Percentiles rank a stretch among this genome's conserved stretches.
Conservation (phyloP, 2,113 vertebrate species). For the Macquaria australasica region DNA sequence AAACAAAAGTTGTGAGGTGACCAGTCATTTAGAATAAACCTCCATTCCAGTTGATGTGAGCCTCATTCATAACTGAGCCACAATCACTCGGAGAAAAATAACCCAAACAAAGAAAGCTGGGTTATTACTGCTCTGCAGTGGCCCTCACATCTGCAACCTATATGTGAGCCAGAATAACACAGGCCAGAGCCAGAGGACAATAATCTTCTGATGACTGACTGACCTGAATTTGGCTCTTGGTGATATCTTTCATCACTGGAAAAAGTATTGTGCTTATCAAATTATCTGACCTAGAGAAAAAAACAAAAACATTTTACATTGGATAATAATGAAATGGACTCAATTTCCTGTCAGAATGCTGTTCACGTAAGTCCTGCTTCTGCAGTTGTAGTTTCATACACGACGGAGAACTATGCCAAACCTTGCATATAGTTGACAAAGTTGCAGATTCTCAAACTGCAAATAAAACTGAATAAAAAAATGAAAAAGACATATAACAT, state of each 20-base stretch:
- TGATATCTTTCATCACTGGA: neutral
- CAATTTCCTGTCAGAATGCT: neutral
- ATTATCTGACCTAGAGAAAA: neutral
- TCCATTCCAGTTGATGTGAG: neutral
- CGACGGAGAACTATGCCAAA: neutral
- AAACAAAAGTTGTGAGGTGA: neutral
- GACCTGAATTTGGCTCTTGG: neutral
- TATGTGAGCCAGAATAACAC: neutral
- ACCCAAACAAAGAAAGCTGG: neutral
- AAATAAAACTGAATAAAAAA: neutral
- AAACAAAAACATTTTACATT: neutral
- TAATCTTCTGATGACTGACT: neutral
- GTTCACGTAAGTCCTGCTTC: neutral
- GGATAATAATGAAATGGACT: neutral
- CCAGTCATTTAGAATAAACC: neutral
- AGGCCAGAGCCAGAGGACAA: neutral
- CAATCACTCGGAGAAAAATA: neutral
- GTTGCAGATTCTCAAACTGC: neutral
- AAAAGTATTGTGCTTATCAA: neutral
- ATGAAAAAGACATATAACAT: neutral
- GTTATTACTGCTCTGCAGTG: neutral
- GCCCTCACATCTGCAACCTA: neutral
- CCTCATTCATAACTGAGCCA: neutral
- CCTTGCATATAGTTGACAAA: neutral
- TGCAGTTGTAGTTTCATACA: neutral